A percentile compares a stretch with the other conserved stretches of the same genome.
Evolutionary conservation across 2,888 invertebrate genomes (phyloP).

Genomic region (Flabesymbios commensalis): DNA sequence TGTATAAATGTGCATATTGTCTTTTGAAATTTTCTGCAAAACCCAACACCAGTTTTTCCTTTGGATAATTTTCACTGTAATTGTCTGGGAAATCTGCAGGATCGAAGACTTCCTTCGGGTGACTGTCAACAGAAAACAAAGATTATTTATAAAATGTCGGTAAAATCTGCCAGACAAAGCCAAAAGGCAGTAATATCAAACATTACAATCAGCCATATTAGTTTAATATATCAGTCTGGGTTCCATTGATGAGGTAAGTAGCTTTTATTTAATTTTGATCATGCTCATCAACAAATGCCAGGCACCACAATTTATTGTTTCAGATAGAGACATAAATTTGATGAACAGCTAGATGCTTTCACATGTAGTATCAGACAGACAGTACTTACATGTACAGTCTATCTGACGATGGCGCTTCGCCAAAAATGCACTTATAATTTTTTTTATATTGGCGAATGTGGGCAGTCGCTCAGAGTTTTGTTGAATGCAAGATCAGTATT

Average conservation of each 20-base stretch:
- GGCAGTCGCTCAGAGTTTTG: no score
- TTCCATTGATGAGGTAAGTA: neutral
- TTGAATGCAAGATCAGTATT: no score
- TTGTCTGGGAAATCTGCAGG: conserved; percentile 55
- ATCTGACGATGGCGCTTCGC: no score
- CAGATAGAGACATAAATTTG: no score
- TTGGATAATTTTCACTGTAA: conserved; percentile 57
- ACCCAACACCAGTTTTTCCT: conserved; percentile 57
- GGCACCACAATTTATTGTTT: no score
- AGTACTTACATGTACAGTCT: no score
- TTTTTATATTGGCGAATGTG: no score
- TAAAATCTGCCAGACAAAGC: neutral
- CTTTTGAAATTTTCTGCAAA: conserved; percentile 61
- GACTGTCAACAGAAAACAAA: conserved; percentile 11
- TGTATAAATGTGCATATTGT: conserved; percentile 61
- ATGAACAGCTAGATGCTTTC: no score
- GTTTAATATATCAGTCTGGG: neutral
- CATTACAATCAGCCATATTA: neutral
- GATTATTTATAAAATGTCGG: neutral
- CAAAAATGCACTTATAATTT: no score
- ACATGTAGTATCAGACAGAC: no score
- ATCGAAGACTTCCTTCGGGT: conserved; percentile 44
- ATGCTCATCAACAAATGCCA: no score
- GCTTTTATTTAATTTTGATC: no score
- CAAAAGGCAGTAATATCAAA: neutral